Conservation (phyloP, 2,888 invertebrate species). For the Lithosia quadra region DNA sequence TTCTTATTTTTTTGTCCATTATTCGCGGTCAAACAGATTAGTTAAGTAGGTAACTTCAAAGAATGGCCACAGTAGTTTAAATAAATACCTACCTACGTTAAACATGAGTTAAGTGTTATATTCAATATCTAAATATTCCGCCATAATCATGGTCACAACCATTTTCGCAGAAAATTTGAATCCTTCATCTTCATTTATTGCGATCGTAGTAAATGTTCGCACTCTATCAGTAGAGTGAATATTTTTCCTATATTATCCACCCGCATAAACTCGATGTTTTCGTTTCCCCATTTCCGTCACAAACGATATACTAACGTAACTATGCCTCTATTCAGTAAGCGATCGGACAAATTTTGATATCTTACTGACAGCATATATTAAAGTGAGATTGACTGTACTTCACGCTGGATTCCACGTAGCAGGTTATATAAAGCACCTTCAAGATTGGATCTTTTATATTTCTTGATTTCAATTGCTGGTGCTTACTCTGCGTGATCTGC, state of each 20-base stretch:
- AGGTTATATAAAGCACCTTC: background rate
- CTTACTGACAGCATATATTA: too few relatives aligned
- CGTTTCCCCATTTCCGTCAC: background rate
- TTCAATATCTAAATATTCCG: too few relatives aligned
- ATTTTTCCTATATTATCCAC: constrained; percentile 1
- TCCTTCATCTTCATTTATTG: background rate
- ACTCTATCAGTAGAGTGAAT: background rate
- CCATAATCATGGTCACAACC: background rate
- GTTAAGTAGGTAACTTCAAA: too few relatives aligned
- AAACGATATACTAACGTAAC: background rate
- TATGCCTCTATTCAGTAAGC: background rate
- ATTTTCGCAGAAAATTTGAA: background rate
- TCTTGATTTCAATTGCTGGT: background rate
- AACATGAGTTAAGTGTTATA: too few relatives aligned
- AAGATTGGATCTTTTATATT: background rate
- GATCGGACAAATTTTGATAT: too few relatives aligned
- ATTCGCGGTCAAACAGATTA: too few relatives aligned
- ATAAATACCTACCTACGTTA: too few relatives aligned
- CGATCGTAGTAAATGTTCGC: background rate
- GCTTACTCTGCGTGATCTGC: too few relatives aligned
- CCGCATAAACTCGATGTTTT: background rate
- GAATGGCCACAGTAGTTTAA: too few relatives aligned
- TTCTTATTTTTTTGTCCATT: too few relatives aligned
- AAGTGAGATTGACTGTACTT: background rate
- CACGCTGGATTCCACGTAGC: background rate